Evolutionary conservation across 2,113 vertebrate species (phyloP).

Genomic region (Cephalophus harveyi): DNA sequence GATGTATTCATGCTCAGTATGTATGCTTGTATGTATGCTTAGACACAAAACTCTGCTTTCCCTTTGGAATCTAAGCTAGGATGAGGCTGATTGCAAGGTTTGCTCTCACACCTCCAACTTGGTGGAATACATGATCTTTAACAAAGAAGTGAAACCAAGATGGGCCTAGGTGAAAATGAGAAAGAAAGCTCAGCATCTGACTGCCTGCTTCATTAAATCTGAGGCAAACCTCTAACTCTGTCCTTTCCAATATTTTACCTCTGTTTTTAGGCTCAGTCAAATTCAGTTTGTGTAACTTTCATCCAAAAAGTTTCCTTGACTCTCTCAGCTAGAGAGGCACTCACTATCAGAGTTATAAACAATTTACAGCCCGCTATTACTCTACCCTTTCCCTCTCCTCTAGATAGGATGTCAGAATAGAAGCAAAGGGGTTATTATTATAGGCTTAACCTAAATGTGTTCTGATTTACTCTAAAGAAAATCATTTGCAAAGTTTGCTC

Average conservation of each 20-base stretch:
- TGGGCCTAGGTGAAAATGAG: not conserved
- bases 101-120: not conserved
- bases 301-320: not conserved
- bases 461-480: conserved; percentile 72
- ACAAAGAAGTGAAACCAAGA: not conserved
- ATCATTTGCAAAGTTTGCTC: conserved; percentile 69
- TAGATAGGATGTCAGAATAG: conserved; percentile 14
- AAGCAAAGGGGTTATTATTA: conserved; percentile 53
- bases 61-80: not conserved
- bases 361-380: not conserved
- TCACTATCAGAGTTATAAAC: not conserved
- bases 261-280: not conserved
- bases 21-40: not conserved
- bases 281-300: not conserved
- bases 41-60: not conserved
- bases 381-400: not conserved
- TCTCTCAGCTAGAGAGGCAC: not conserved
- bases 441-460: conserved; percentile 66
- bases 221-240: not conserved
- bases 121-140: not conserved
- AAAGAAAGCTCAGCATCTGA: not conserved
- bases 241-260: not conserved
- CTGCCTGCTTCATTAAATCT: not conserved
- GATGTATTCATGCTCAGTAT: not conserved
- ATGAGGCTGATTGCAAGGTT: not conserved